Percentiles rank a stretch among this genome's conserved stretches.
Evolutionary conservation across 2,888 invertebrate genomes (phyloP).

Genomic region (Polydrusus pterygomalis): DNA sequence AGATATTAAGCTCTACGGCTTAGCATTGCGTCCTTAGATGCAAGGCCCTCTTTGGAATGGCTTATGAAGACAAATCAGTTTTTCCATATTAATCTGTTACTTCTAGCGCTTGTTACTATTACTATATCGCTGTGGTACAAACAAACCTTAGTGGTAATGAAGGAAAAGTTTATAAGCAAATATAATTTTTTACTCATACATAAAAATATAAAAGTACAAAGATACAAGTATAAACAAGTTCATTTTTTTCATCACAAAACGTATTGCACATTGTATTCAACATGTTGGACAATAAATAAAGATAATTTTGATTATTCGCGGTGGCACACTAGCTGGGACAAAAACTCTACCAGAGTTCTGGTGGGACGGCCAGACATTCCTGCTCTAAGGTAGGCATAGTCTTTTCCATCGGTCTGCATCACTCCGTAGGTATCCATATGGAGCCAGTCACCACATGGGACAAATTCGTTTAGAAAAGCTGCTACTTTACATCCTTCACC

Average conservation of each 20-base stretch:
- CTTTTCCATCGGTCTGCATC: conserved; percentile 79
- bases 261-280: conserved; percentile 20
- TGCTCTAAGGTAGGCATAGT: conserved; percentile 76
- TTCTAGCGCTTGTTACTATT: no score
- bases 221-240: conserved; percentile 17
- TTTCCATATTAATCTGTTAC: no score
- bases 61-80: no score
- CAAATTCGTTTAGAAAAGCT: conserved; percentile 83
- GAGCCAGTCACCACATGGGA: conserved; percentile 83
- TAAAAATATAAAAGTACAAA: conserved; percentile 30
- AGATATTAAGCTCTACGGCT: no score
- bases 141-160: not conserved
- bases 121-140: no score
- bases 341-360: conserved; percentile 82
- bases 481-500: conserved; percentile 85
- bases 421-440: conserved; percentile 89
- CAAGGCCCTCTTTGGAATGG: no score
- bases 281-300: conserved; percentile 18
- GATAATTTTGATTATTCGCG: conserved; percentile 64
- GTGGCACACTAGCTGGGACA: conserved; percentile 76
- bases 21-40: no score
- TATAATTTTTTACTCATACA: conserved; percentile 15
- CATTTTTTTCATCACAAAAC: conserved; percentile 16
- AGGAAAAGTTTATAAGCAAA: not conserved
- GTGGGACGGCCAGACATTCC: conserved; percentile 89